phyloP scores from a whole-genome alignment of 2,113 vertebrate genomes.

The Panthera uncia region DNA sequence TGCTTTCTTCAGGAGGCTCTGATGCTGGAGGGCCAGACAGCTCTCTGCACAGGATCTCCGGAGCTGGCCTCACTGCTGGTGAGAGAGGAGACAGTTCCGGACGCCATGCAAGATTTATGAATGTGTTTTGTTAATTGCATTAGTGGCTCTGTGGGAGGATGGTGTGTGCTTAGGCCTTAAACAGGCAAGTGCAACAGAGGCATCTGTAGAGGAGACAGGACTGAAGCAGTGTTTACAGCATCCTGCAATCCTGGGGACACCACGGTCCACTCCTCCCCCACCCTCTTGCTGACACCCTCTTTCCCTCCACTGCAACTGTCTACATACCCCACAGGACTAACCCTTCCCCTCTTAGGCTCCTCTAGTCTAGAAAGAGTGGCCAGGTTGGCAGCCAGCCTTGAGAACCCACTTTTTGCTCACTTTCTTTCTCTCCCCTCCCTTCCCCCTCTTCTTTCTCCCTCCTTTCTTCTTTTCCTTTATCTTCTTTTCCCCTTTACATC shows the following conservation, averaged over 20 bases:
- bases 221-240: neutral
- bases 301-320: neutral
- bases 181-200: neutral
- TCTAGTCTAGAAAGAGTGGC: neutral
- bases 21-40: neutral
- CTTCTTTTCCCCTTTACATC: neutral
- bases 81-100: neutral
- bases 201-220: neutral
- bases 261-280: neutral
- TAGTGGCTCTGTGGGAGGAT: conserved; percentile 32
- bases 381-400: neutral
- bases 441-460: neutral
- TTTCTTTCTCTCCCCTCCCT: neutral
- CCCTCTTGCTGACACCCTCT: neutral
- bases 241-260: neutral
- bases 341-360: neutral
- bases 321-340: neutral
- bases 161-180: neutral
- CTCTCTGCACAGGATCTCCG: neutral
- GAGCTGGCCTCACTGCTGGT: neutral
- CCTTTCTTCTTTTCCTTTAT: neutral
- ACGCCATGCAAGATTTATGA: conserved; percentile 54
- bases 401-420: neutral
- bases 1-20: neutral
- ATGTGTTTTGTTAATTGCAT: conserved; percentile 43